Conservation (phyloP, 2,113 vertebrate genomes). For the Cricetomys ansorgei region DNA sequence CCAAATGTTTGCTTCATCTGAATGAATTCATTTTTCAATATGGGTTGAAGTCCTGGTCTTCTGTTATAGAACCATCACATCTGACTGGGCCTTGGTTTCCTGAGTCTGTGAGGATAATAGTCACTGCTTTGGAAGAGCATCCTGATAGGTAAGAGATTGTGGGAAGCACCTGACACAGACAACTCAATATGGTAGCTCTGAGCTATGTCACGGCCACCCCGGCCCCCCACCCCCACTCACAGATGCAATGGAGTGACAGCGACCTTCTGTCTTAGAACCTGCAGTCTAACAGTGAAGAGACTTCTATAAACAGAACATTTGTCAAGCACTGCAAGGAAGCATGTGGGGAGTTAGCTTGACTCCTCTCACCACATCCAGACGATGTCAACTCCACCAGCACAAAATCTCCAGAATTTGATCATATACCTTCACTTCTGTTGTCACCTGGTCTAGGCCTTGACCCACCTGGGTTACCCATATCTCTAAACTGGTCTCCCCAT, state of each 20-base stretch:
- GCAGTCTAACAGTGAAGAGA: neutral
- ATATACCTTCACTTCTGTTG: neutral
- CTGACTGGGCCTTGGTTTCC: slow-evolving; percentile 7
- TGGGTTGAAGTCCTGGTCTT: neutral
- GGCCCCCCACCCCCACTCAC: no score
- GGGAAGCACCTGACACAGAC: neutral
- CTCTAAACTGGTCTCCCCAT: neutral
- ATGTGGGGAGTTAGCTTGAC: neutral
- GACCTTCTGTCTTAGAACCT: neutral
- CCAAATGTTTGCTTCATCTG: slow-evolving; percentile 41
- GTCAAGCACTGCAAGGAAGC: neutral
- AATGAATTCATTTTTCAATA: neutral
- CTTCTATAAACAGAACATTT: neutral
- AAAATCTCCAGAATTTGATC: neutral
- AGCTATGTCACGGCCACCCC: neutral
- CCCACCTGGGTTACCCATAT: neutral
- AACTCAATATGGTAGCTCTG: neutral
- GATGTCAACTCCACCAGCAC: neutral
- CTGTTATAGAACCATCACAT: neutral
- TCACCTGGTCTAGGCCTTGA: neutral
- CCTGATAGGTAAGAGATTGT: neutral
- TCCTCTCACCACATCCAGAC: neutral
- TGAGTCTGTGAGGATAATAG: neutral
- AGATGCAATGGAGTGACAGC: neutral
- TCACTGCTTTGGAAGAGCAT: neutral